Conservation (phyloP, 2,888 invertebrate species). For the Sipha maydis region DNA sequence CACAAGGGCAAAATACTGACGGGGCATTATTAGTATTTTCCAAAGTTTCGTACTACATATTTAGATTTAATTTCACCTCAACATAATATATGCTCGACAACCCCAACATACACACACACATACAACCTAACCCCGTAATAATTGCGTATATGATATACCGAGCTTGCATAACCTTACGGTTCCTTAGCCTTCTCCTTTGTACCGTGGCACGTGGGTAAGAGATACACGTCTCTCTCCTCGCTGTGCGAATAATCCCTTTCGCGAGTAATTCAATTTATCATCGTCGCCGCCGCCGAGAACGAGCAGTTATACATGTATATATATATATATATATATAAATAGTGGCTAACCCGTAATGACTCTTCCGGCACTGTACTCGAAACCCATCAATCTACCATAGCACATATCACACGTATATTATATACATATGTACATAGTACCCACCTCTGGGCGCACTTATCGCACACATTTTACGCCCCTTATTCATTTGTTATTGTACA, state of each 20-base stretch:
- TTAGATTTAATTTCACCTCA: conserved; percentile 32
- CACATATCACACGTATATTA: neutral
- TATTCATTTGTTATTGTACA: neutral
- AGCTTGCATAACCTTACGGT: neutral
- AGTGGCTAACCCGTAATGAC: conserved; percentile 10
- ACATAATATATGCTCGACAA: neutral
- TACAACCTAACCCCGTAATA: conserved; percentile 7
- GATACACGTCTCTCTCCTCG: neutral
- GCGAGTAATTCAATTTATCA: conserved; percentile 43
- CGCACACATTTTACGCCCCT: neutral
- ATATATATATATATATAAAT: neutral
- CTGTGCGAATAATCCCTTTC: conserved; percentile 21
- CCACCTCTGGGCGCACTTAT: neutral
- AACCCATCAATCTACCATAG: neutral
- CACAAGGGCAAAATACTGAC: neutral
- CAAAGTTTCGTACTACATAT: conserved; percentile 11
- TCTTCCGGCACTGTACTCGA: neutral
- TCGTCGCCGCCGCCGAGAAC: conserved; percentile 1
- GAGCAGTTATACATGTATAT: neutral
- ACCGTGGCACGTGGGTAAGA: neutral
- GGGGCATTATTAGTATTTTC: conserved; percentile 25
- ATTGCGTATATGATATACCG: neutral
- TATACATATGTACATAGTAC: neutral
- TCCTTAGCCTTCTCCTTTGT: neutral
- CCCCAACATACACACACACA: neutral